Conservation (phyloP, 2,113 vertebrate genomes). For the human (Homo sapiens) region DNA sequence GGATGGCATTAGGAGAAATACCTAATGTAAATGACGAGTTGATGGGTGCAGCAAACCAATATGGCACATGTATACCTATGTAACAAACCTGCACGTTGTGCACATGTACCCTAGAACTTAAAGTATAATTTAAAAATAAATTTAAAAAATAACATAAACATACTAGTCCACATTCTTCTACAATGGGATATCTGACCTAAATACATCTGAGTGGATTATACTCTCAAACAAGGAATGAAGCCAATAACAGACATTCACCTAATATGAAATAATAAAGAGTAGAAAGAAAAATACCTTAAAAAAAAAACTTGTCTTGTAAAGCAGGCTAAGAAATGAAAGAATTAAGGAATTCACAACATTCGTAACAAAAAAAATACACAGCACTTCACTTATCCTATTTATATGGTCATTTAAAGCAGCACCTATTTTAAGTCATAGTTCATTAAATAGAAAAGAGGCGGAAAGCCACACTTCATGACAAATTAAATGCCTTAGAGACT, state of each 20-base stretch:
- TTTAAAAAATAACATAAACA: neutral
- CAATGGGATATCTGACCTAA: neutral
- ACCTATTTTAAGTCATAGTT: neutral
- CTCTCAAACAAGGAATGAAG: constrained; percentile 11
- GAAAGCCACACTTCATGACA: neutral
- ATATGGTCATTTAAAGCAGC: neutral
- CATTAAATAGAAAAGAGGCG: neutral
- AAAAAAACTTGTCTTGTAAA: neutral
- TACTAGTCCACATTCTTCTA: neutral
- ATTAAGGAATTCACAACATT: neutral
- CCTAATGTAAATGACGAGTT: too few relatives aligned
- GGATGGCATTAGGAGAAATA: too few relatives aligned
- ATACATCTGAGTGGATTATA: neutral
- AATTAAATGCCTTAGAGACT: neutral
- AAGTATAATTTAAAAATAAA: too few relatives aligned
- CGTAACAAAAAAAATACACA: neutral
- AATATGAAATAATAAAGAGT: neutral
- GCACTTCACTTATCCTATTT: neutral
- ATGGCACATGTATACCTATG: too few relatives aligned
- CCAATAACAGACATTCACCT: neutral
- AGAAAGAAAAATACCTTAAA: neutral
- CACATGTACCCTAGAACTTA: too few relatives aligned
- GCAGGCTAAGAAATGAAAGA: neutral
- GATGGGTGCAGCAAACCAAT: too few relatives aligned
- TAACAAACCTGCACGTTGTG: too few relatives aligned